Conservation (phyloP, 2,797 vertebrate genomes). For the Sebastes elongatus region DNA sequence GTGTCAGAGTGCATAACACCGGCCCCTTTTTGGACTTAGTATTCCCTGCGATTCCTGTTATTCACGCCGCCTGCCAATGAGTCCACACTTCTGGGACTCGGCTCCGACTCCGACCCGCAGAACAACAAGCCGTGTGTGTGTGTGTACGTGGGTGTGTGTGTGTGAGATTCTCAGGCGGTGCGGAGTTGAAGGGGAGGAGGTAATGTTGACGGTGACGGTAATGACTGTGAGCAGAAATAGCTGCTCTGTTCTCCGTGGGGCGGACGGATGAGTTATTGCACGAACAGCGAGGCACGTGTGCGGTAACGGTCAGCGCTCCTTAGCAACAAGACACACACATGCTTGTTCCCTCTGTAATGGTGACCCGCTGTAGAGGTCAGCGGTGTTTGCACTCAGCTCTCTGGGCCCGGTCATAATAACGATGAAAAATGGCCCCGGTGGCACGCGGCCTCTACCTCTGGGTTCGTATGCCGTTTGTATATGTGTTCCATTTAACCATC, state of each 20-base stretch:
- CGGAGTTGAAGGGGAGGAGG: slow-evolving; percentile 16
- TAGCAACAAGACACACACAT: slow-evolving; percentile 15
- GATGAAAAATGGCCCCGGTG: slow-evolving; percentile 54
- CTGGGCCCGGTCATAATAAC: slow-evolving; percentile 45
- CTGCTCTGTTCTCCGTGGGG: slow-evolving; percentile 3
- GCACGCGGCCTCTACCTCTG: slow-evolving; percentile 14
- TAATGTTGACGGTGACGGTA: slow-evolving; percentile 41
- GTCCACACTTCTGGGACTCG: slow-evolving; percentile 14
- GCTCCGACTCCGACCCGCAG: slow-evolving; percentile 38
- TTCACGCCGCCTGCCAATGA: slow-evolving; percentile 51
- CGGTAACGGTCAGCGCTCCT: background rate
- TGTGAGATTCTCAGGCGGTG: slow-evolving; percentile 21
- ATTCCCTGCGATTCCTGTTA: slow-evolving; percentile 55
- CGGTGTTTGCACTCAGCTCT: slow-evolving; percentile 21
- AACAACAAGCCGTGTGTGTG: slow-evolving; percentile 36
- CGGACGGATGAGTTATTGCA: slow-evolving; percentile 42
- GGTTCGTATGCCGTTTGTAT: background rate
- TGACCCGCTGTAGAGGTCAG: slow-evolving; percentile 59
- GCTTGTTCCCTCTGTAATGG: slow-evolving; percentile 18
- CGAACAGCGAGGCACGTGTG: background rate
- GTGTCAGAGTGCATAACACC: slow-evolving; percentile 19
- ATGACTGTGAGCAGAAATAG: slow-evolving; percentile 56
- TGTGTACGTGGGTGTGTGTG: slow-evolving; percentile 7
- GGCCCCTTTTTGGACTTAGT: slow-evolving; percentile 45
- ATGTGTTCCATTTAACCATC: slow-evolving; percentile 27